These are phyloP conservation scores for Willisornis vidua DNA, from an alignment of 2,113 vertebrate species.

Conservation along the genomic window DNA sequence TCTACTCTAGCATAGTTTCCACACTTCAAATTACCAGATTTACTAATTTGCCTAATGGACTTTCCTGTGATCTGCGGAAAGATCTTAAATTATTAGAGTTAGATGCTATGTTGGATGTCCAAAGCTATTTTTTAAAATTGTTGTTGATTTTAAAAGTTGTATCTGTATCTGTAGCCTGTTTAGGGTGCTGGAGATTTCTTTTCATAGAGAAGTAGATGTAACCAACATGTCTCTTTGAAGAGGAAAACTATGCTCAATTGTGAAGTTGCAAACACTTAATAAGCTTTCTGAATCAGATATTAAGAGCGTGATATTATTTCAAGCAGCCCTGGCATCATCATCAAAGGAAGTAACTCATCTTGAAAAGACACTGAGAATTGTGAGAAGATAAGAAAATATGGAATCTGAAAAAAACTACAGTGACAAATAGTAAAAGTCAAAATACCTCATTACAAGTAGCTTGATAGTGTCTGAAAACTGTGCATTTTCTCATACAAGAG, in stretches of 20 bases:
- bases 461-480: neutral
- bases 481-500: neutral
- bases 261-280: neutral
- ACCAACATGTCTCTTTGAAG: neutral
- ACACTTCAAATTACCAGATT: neutral
- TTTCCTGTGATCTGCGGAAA: neutral
- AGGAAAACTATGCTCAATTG: neutral
- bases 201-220: neutral
- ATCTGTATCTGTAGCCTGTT: neutral
- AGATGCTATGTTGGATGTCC: neutral
- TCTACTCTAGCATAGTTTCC: neutral
- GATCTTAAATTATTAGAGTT: neutral
- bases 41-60: neutral
- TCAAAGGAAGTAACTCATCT: neutral
- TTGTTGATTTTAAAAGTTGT: neutral
- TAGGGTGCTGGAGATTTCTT: neutral
- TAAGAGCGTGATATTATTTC: neutral
- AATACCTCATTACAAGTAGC: neutral
- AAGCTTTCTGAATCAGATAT: neutral
- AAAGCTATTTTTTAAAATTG: neutral
- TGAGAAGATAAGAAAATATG: neutral
- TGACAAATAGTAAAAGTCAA: neutral
- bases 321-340: neutral
- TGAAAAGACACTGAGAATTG: neutral
- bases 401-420: neutral